Evolutionary conservation across 2,113 vertebrate species (phyloP).

Genomic region (Phoenicopterus ruber): DNA sequence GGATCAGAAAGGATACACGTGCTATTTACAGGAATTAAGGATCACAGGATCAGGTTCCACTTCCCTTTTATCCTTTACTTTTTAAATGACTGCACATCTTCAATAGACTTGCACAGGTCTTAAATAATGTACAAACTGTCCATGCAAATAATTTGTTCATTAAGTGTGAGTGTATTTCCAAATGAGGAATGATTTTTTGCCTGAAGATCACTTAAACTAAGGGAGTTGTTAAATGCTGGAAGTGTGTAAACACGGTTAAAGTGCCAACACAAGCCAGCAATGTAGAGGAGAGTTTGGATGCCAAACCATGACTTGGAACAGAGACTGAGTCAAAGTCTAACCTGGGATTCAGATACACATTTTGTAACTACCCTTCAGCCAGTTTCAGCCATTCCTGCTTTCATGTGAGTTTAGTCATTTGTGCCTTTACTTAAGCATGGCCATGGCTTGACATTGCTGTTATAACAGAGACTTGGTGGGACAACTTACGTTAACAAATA

Average conservation of each 20-base stretch:
- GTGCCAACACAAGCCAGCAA: neutral
- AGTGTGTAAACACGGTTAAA: neutral
- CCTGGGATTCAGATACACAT: neutral
- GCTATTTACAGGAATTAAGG: neutral
- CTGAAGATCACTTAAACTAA: neutral
- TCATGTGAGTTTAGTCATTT: neutral
- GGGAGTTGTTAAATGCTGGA: neutral
- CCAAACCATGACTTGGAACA: neutral
- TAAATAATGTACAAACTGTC: neutral
- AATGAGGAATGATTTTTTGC: neutral
- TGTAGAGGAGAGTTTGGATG: neutral
- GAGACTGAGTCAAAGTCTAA: neutral
- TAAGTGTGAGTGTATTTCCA: neutral
- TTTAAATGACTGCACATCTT: neutral
- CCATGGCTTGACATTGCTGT: neutral
- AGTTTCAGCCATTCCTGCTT: neutral
- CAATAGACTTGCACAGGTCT: neutral
- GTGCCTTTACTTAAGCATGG: fast-evolving
- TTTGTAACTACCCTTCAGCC: neutral
- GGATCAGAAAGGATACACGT: neutral
- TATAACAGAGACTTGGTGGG: neutral
- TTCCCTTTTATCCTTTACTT: neutral
- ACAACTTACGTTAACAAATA: neutral
- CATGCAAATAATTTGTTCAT: neutral
- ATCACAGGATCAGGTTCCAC: neutral